Base-by-base conservation (phyloP, 2,113 vertebrate species). In the Paradisaea rubra region DNA sequence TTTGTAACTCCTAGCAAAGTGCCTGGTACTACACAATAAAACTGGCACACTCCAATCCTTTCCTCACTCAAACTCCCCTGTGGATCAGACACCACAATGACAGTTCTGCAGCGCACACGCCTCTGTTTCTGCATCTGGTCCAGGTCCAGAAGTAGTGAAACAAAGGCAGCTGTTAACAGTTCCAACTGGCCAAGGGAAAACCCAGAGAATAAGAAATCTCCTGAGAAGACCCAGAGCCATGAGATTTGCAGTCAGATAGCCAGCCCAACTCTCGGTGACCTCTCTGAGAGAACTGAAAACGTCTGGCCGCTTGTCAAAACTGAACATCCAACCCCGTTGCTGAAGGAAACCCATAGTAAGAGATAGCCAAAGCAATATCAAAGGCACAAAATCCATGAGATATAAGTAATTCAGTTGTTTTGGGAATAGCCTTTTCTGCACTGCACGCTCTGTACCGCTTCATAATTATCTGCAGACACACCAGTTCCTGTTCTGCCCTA, bases 321-420 rank as follows among this genome's bases (percentile, higher is more conserved):
- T 96, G 69, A 96, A 71, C 89, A 69, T 91, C 90, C 88, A 50
- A 79, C 37, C n/a, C 56, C 2, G 0, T 5, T 69, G 92, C 94
- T 94, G 90, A 94, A 95, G 88, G 76, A 95, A 95, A 88, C 41
- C 65, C 65, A 25, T 39, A 68, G 73, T 63, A 94, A 86, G 66
- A 88, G 88, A 95, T 90, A 96, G 93, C 86, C 96, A 96, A 94
- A 97, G 95, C 96, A 96, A 95, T 81, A 94, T 88, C 93, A 97
- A 94, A 96, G 92, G 86, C 91, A 93, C 22, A 2, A 90, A 89
- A 95, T 90, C 85, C 85, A 81, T 1, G 65, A 88, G 72, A 93
- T 91, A 28, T 1, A 84, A 93, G 85, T 63, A 80, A 94, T 78
- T 63, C 1, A 33, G 71, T 71, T 96, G 95, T 93, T 95, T 95